Evolutionary conservation across 2,113 vertebrate species (phyloP), one percentile per base, ranked within the genome.

Genomic region (Neodontobutis hainanensis): DNA sequence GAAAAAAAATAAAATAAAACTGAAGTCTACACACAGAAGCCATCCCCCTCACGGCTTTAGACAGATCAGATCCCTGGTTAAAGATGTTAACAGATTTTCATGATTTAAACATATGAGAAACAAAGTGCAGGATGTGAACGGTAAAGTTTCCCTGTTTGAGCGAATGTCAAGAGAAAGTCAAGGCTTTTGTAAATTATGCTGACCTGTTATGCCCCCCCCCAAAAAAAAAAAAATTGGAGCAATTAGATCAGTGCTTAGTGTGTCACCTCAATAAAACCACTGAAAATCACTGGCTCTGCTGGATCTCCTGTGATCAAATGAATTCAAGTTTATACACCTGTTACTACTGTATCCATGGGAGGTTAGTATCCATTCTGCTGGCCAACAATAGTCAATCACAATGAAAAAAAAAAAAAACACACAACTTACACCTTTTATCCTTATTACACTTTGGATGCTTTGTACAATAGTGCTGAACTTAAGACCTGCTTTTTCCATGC

Each of bases 401-500:
- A 79, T 73, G 70, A 85, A 27, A 7, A 63, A 69, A 68, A 76
- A 66, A 69, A 86, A 35, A 9, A 56, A 69, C 62, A 88, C 76
- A 78, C 78, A 85, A 86, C 67, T 76, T 80, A 85, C 80, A 89
- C 81, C 67, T 84, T 88, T 84, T 85, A 88, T 81, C 82, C 82
- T 87, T 88, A 84, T 87, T 89, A 89, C 88, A 90, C 80, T 85
- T 88, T 85, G 83, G 87, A 91, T 90, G 83, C 85, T 90, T 91
- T 90, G 56, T 90, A 91, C 88, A 91, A 90, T 89, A 90, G 86
- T 88, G 87, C 86, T 89, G 81, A 91, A 91, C 87, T 88, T 89
- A 91, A 91, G 90, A 91, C 90, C 90, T 91, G 90, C 90, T 91
- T 88, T 85, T 83, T 87, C 88, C 88, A 90, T 90, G 88, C 90